Evolutionary conservation across 2,113 vertebrate species (phyloP).

Genomic region (Gobius niger): DNA sequence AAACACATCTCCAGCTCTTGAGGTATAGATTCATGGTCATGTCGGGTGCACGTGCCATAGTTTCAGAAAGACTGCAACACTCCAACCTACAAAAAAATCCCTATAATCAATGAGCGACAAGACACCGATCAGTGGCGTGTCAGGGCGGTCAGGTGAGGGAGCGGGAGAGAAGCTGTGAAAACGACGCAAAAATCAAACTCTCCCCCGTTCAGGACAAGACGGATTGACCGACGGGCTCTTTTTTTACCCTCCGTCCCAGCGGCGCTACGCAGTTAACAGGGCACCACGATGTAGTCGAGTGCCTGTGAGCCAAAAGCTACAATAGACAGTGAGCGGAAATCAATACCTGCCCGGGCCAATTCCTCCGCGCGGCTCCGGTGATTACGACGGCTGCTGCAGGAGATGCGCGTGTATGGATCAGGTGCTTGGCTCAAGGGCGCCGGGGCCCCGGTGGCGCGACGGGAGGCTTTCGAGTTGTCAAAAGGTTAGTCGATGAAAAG

Average conservation of each 20-base stretch:
- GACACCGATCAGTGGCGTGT: not conserved
- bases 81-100: not conserved
- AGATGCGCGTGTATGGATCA: constrained; percentile 30
- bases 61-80: too few relatives aligned
- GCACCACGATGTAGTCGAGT: constrained; percentile 26
- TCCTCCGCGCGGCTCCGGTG: constrained; percentile 21
- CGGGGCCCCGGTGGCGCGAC: constrained; percentile 9
- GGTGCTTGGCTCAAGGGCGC: constrained; percentile 21
- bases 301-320: constrained; percentile 30
- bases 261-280: constrained; percentile 26
- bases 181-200: constrained; percentile 29
- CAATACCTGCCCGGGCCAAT: constrained; percentile 28
- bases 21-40: too few relatives aligned
- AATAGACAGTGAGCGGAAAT: constrained; percentile 45
- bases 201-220: constrained; percentile 22
- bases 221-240: constrained; percentile 17
- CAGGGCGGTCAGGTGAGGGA: not conserved
- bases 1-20: too few relatives aligned
- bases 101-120: not conserved
- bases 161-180: not conserved
- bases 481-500: constrained; percentile 44
- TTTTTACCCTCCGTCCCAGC: constrained; percentile 19
- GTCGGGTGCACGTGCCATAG: too few relatives aligned
- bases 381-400: constrained; percentile 38
- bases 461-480: constrained; percentile 21